Evolutionary conservation across 2,113 vertebrate genomes (phyloP).

Genomic region (Oncorhynchus mykiss): DNA sequence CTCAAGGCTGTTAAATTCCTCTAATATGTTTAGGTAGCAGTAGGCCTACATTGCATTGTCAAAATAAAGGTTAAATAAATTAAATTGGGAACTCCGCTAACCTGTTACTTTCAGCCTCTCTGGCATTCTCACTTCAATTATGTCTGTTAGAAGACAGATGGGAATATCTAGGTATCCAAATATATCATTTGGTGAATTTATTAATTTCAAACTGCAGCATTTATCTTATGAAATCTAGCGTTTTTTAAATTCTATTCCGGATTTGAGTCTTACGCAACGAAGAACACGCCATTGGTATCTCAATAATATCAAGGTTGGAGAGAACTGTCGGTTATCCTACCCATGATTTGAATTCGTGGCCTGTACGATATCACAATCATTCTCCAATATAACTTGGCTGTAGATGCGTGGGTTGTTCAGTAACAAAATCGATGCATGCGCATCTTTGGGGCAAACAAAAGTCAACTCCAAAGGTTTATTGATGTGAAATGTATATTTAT

Average conservation of each 20-base stretch:
- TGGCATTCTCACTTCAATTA: background rate
- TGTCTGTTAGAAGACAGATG: background rate
- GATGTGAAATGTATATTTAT: too few relatives aligned
- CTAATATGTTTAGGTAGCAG: too few relatives aligned
- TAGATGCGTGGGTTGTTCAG: too few relatives aligned
- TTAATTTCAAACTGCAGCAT: background rate
- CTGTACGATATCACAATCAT: background rate
- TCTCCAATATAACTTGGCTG: background rate
- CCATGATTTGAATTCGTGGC: background rate
- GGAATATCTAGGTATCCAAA: background rate
- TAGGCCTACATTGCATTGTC: too few relatives aligned
- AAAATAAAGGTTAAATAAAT: background rate
- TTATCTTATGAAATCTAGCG: background rate
- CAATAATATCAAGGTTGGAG: background rate
- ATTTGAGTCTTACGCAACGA: background rate
- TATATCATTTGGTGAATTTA: background rate
- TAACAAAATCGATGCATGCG: too few relatives aligned
- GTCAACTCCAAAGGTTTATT: too few relatives aligned
- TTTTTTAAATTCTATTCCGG: background rate
- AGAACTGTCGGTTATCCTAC: background rate
- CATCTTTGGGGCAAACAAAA: too few relatives aligned
- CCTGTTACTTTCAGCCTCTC: background rate
- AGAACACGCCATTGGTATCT: background rate
- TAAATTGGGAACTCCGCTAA: background rate
- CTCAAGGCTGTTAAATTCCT: conserved; percentile 32